Base-by-base conservation (phyloP, 2,888 invertebrate genomes). In the Hermaeophaga mercurialis region DNA sequence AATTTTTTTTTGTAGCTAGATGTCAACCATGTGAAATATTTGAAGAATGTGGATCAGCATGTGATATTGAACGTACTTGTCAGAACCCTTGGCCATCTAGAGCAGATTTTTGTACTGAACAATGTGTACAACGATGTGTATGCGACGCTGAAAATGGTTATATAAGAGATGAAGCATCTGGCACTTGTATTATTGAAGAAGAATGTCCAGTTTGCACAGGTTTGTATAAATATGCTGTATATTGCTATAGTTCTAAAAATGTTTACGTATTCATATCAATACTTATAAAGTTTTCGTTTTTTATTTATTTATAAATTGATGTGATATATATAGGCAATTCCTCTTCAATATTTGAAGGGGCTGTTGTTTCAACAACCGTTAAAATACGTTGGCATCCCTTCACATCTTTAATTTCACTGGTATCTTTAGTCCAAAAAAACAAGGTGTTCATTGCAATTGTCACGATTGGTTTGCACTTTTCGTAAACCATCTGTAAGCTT, bases 81-180 rank as follows among this genome's bases (percentile, higher is more conserved):
- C 9, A 6, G 5, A 11, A 39, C 6, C 39, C 18, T 11, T 8
- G 8, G 1, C 39, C 39, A n/a, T 2, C 11, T 18, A 11, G 19
- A 6, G 3, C 39, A n/a, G n/a, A 2, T n/a, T 1, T 12, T 1
- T 39, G 39, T 39, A 39, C 39, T 19, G 9, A 19, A 1, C 19
- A 39, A 19, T 44, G 53, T 36, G 33, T 26, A 36, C 12, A 18
- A 46, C 8, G 46, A 12, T 46, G 17, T 28, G 18, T 14, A 31
- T 46, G 46, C 22, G 34, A 46, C 15, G 19, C 9, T 34, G 5
- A 11, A 5, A 45, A 5, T 24, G 46, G 34, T 17, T 46, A 34
- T 14, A 17, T 46, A 12, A 33, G 46, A n/a, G 33, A 46, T 17
- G 9, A 19, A 7, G 1, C 1, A 2, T 19, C 46, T 33, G 9